Conservation (phyloP, 2,888 invertebrate genomes). For the Drosophila recens region DNA sequence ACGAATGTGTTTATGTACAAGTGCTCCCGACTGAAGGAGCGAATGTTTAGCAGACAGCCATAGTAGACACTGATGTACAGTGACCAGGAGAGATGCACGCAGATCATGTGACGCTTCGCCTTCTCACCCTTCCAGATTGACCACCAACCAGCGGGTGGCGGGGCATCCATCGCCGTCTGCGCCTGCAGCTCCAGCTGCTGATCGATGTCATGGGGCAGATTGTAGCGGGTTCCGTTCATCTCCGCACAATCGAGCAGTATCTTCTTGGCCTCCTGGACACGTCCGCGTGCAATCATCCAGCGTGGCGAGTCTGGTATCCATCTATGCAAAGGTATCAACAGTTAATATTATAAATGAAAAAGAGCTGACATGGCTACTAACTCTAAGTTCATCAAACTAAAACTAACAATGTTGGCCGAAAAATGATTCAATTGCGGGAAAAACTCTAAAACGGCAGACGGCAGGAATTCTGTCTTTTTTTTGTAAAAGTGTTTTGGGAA, state of each 20-base stretch:
- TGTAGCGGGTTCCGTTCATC: slow-evolving; percentile 83
- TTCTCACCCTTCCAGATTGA: slow-evolving; percentile 84
- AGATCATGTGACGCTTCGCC: slow-evolving; percentile 83
- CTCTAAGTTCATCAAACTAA: too few species aligned
- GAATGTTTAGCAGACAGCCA: slow-evolving; percentile 86
- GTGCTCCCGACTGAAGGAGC: slow-evolving; percentile 85
- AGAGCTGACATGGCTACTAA: not conserved
- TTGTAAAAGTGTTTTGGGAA: too few species aligned
- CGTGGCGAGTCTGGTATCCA: slow-evolving; percentile 86
- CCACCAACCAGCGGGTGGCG: slow-evolving; percentile 85
- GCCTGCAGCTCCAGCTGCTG: slow-evolving; percentile 85
- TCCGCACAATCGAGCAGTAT: slow-evolving; percentile 84
- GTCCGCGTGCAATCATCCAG: slow-evolving; percentile 85
- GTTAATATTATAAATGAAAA: not conserved
- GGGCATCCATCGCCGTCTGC: slow-evolving; percentile 83
- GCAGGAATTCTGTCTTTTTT: too few species aligned
- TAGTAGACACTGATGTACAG: slow-evolving; percentile 85
- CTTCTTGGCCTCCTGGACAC: slow-evolving; percentile 84
- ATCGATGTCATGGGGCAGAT: slow-evolving; percentile 84
- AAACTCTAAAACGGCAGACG: too few species aligned
- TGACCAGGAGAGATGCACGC: slow-evolving; percentile 85
- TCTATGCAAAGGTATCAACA: slow-evolving; percentile 51
- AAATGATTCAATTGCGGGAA: too few species aligned
- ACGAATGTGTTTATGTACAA: slow-evolving; percentile 85
- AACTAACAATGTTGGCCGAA: too few species aligned